These are phyloP conservation scores for Ptiloglossa arizonensis DNA, from an alignment of 1,140 invertebrate genomes.

Conservation along the genomic window DNA sequence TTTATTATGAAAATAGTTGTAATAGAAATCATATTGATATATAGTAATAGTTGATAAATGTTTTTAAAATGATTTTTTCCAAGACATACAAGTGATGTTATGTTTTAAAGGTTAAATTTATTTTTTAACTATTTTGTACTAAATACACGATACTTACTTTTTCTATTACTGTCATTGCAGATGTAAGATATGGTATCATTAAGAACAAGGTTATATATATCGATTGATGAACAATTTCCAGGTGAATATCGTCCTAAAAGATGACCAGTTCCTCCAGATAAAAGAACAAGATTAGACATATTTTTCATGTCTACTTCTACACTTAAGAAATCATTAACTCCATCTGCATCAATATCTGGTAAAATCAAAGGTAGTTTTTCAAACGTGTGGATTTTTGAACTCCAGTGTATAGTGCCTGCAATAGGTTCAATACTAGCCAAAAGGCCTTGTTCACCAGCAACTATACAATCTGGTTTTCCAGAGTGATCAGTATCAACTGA, in stretches of 20 bases:
- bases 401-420: slow-evolving; percentile 86
- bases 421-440: slow-evolving; percentile 87
- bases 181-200: slow-evolving; percentile 72
- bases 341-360: slow-evolving; percentile 88
- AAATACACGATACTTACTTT: slow-evolving; percentile 54
- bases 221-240: slow-evolving; percentile 79
- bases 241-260: slow-evolving; percentile 71
- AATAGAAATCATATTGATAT: no score
- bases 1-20: neutral
- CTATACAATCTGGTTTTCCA: slow-evolving; percentile 87
- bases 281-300: slow-evolving; percentile 83
- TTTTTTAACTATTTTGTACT: neutral
- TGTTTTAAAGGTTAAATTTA: slow-evolving; percentile 69
- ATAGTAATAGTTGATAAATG: no score
- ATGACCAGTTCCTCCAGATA: slow-evolving; percentile 85
- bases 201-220: slow-evolving; percentile 79
- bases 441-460: slow-evolving; percentile 86
- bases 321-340: slow-evolving; percentile 86
- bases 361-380: slow-evolving; percentile 87
- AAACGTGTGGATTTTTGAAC: slow-evolving; percentile 80
- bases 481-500: slow-evolving; percentile 87
- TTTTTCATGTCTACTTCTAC: slow-evolving; percentile 80
- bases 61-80: no score
- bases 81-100: no score
- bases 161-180: slow-evolving; percentile 64